A percentile compares a stretch with the other conserved stretches of the same genome.
Evolutionary conservation across 2,113 vertebrate genomes (phyloP).

Genomic region (Coracopsis vasa): DNA sequence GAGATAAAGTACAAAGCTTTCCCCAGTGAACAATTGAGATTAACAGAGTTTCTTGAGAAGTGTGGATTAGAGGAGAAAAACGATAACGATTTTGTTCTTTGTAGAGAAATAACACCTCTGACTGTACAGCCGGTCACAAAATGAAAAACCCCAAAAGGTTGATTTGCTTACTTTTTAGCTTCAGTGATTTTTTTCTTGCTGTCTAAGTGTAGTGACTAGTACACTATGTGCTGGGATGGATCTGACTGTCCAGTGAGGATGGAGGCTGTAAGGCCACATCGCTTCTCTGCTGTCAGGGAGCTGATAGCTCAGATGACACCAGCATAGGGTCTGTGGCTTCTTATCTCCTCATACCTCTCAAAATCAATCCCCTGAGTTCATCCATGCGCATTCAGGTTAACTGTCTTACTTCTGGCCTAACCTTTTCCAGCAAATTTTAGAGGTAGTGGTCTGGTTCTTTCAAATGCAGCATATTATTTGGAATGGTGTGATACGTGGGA

Average conservation of each 20-base stretch:
- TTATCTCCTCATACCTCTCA: not conserved
- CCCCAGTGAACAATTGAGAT: not conserved
- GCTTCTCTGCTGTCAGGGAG: not conserved
- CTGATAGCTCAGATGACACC: not conserved
- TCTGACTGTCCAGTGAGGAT: fast-evolving
- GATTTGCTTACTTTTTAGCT: not conserved
- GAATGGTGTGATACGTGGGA: not conserved
- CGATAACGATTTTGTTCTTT: not conserved
- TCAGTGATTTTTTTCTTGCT: not conserved
- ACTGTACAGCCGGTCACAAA: not conserved
- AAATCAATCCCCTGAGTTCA: not conserved
- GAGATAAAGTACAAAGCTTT: not conserved
- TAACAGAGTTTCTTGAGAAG: not conserved
- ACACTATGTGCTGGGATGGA: not conserved
- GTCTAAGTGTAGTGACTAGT: not conserved
- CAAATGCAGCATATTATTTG: not conserved
- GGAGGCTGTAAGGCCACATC: not conserved
- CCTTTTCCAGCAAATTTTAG: not conserved
- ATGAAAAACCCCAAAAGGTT: not conserved
- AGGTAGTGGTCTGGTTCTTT: not conserved
- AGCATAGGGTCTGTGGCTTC: fast-evolving
- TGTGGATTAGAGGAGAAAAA: not conserved
- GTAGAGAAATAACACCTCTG: not conserved
- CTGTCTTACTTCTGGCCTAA: not conserved
- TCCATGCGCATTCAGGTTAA: not conserved